Base-by-base conservation (phyloP, 2,113 vertebrate genomes). In the Forbesichthys agassizii region DNA sequence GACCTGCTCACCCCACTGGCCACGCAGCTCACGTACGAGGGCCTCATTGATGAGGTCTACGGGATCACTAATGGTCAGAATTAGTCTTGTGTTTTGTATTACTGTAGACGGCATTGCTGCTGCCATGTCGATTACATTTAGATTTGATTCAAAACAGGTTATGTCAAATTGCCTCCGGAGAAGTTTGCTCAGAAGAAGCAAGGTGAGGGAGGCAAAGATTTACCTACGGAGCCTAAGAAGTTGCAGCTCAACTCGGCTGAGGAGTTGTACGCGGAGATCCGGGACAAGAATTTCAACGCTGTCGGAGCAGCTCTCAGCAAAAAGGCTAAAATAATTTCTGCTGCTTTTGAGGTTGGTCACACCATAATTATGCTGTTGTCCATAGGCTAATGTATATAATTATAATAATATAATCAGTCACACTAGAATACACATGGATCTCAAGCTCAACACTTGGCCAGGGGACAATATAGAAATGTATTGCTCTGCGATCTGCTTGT, bases 261-360 rank as follows among this genome's bases (percentile, higher is more conserved):
- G 89, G 97, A 98, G 80, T 90, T 99, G 1, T 99, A 99, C 0
- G 97, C 97, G 0, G 98, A 99, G 91, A 99, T 99, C 80, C 90
- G 97, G 1, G 98, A 99, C 88, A 98, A 97, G 85, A 99, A 99
- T 80, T 99, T 99, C 87, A 99, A 99, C 0, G 97, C 97, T 0
- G 98, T 98, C 47, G 98, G 97, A 13, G 94, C 95, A 0, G 97
- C 98, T 11, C 95, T 99, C 56, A 99, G 98, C 92, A 99, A 98
- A 89, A 98, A 97, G 74, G 98, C 98, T 47, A 99, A 99, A 89
- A 94, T 98, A 54, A 99, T 99, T 87, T 99, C 98, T 0, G 98
- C 97, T 0, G 97, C 97, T 0, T 99, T 99, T 77, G 98, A 99
- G 96, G 98, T 99, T 81, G 71, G 79, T 77, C 46, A 48, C 65